Percentiles rank a stretch among this genome's conserved stretches.
These are phyloP conservation scores for Aselliscus stoliczkanus DNA, from an alignment of 2,797 vertebrate species.

Conservation along the genomic window DNA sequence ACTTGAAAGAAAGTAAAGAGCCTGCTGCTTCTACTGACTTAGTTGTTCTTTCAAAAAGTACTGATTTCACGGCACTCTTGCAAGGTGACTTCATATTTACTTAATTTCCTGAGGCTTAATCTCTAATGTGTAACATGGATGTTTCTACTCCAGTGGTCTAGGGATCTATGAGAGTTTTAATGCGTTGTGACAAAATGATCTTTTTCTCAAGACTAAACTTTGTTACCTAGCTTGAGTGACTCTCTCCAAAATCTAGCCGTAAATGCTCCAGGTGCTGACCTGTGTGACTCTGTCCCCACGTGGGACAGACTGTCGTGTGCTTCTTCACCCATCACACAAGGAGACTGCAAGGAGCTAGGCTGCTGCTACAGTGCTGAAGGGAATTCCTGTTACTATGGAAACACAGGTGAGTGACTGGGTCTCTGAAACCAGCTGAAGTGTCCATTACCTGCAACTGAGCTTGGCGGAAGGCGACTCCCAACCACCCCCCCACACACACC, in stretches of 20 bases:
- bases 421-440: background rate
- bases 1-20: background rate
- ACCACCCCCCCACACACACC: too few species aligned
- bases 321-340: background rate
- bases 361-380: constrained; percentile 69
- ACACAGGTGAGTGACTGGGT: constrained; percentile 60
- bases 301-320: constrained; percentile 60
- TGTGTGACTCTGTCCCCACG: constrained; percentile 50
- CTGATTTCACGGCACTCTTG: background rate
- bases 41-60: background rate
- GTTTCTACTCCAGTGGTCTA: too few species aligned
- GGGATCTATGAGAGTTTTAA: background rate
- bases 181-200: background rate
- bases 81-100: background rate
- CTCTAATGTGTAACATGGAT: background rate
- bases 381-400: constrained; percentile 78
- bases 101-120: background rate
- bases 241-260: constrained; percentile 24
- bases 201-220: background rate
- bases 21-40: too few species aligned
- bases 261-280: constrained; percentile 32
- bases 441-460: background rate
- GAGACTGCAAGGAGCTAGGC: constrained; percentile 56
- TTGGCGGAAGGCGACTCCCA: too few species aligned
- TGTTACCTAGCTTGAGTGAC: background rate